Base-by-base conservation (phyloP, 2,797 vertebrate genomes). In the Brachyrhaphis roseni region DNA sequence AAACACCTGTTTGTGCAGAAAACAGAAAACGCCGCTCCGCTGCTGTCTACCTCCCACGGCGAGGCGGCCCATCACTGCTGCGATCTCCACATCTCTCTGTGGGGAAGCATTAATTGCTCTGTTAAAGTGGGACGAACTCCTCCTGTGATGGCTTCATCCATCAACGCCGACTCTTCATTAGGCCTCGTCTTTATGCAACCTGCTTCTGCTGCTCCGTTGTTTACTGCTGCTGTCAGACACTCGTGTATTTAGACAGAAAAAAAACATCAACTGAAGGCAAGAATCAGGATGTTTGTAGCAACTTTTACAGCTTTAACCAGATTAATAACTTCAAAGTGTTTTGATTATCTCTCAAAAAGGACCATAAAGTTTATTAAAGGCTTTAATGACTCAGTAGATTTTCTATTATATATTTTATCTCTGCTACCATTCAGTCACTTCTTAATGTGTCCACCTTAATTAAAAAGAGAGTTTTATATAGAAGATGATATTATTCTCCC, bases 101-200 rank as follows among this genome's bases (percentile, higher is more conserved):
- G 77, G 55, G 75, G 45, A 80, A 41, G 68, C 34, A 20, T 75
- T 41, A n/a, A 74, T 20, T 75, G 47, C 5, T 45, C 41, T 47
- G 20, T 57, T 66, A 55, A 79, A 31, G 46, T n/a, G 46, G 6
- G 70, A 76, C 13, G 18, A 64, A 59, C 31, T 20, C 66, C 43
- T 47, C 0, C 46, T 26, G 11, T 59, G 41, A 41, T 8, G 34
- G 43, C 7, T 76, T 80, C 46, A 80, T 47, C 47, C 66, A 59
- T 41, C 64, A 36, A n/a, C 4, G 28, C 55, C 23, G 53, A 41
- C 1, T 0, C 16, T 23, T 41, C 28, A 31, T 66, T n/a, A 16
- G 34, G 39, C 20, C 23, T 68, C 64, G 5, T 41, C 4, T 28
- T 4, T 2, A 28, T 47, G 68, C 71, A 8, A 12, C 36, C 18